phyloP scores from a whole-genome alignment of 2,797 vertebrate genomes.

The Manis crassicaudata region DNA sequence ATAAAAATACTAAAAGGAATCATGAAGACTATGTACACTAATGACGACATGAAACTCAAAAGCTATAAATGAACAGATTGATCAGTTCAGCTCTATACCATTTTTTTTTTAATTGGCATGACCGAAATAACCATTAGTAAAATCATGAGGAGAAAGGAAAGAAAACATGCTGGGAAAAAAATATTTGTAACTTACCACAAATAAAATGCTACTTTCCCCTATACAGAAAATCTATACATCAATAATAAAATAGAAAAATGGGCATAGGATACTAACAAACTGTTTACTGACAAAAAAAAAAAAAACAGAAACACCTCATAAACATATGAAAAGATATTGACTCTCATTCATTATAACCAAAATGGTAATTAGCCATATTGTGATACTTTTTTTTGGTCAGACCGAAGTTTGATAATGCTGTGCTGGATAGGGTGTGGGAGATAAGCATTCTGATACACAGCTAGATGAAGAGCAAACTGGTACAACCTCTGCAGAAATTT shows the following conservation, averaged over 20 bases:
- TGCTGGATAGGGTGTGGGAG: not conserved
- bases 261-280: not conserved
- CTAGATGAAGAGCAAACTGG: not conserved
- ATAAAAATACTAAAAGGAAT: conserved; percentile 22
- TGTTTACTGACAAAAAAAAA: not conserved
- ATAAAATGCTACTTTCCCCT: not conserved
- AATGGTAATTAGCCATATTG: not conserved
- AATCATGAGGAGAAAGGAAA: not conserved
- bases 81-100: not conserved
- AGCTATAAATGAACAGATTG: not conserved
- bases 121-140: not conserved
- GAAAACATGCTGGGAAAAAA: not conserved
- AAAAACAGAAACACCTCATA: not conserved
- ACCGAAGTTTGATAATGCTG: not conserved
- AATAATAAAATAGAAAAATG: conserved; percentile 15
- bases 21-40: not conserved
- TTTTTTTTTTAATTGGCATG: not conserved
- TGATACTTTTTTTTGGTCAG: not conserved
- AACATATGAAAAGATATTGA: not conserved
- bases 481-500: not conserved
- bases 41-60: conserved; percentile 31
- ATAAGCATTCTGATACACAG: not conserved
- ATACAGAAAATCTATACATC: not conserved
- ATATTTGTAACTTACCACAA: not conserved
- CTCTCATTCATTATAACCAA: not conserved